phyloP scores from a whole-genome alignment of 2,113 vertebrate genomes.

The Sander vitreus region DNA sequence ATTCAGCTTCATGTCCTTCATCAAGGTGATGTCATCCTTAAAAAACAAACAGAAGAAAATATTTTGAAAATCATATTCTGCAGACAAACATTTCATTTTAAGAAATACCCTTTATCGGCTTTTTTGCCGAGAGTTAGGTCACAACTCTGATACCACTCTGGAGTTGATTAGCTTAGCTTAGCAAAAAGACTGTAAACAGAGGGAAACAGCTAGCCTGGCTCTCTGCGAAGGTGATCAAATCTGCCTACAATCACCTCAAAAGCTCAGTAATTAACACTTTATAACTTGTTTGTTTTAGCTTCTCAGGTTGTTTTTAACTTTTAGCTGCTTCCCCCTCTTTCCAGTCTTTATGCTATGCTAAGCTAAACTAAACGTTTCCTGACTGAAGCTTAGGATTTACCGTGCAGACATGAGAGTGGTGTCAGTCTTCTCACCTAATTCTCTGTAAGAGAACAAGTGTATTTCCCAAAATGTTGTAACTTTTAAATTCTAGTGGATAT shows the following conservation, averaged over 20 bases:
- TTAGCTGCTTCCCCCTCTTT: too few species aligned
- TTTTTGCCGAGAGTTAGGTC: not conserved
- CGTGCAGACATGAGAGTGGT: not conserved
- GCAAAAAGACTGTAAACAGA: not conserved
- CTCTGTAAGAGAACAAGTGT: too few species aligned
- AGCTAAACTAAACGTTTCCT: not conserved
- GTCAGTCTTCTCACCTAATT: not conserved
- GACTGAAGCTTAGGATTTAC: not conserved
- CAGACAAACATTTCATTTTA: not conserved
- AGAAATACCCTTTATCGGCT: not conserved
- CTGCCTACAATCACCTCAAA: not conserved
- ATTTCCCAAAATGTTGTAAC: too few species aligned
- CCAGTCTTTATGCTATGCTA: not conserved
- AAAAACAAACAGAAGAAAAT: constrained; percentile 34
- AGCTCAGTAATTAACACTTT: not conserved
- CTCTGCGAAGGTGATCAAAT: not conserved
- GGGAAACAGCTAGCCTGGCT: not conserved
- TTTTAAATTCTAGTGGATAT: not conserved
- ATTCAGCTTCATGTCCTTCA: constrained; percentile 89
- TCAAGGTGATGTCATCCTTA: constrained; percentile 88
- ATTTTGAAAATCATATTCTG: not conserved
- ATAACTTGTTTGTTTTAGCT: not conserved
- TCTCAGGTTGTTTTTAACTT: too few species aligned
- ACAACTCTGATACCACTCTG: not conserved
- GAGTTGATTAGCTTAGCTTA: constrained; percentile 16